Conservation (phyloP, 2,888 invertebrate genomes). For the Monopis laevigella region DNA sequence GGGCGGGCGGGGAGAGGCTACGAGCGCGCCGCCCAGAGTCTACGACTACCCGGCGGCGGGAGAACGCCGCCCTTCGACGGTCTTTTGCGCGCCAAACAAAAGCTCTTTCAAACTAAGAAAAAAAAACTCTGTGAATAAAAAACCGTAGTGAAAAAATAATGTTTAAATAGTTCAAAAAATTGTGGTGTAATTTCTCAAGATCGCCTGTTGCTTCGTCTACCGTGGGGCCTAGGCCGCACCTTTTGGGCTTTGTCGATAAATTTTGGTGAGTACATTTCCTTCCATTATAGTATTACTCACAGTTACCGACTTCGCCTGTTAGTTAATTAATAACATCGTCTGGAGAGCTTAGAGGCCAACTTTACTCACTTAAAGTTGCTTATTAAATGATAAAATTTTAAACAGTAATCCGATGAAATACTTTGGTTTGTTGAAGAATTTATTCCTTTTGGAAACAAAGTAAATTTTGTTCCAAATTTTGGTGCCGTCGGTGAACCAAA, state of each 20-base stretch:
- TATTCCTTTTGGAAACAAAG: too few species aligned
- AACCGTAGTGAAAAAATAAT: background rate
- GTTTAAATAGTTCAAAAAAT: slow-evolving; percentile 2
- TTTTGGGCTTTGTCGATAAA: slow-evolving; percentile 8
- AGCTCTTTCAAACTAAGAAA: background rate
- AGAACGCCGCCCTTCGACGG: slow-evolving; percentile 5
- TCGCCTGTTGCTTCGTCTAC: slow-evolving; percentile 6
- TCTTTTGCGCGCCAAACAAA: slow-evolving; percentile 11
- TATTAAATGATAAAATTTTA: background rate
- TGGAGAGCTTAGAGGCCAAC: background rate
- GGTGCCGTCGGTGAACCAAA: too few species aligned
- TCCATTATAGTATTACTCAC: slow-evolving; percentile 8
- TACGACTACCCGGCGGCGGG: slow-evolving; percentile 8
- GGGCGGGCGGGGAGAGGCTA: background rate
- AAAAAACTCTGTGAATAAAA: background rate
- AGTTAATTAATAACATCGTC: slow-evolving; percentile 1
- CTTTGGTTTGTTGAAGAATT: too few species aligned
- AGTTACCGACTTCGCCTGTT: slow-evolving; percentile 1
- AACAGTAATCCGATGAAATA: too few species aligned
- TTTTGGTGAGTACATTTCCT: slow-evolving; percentile 11
- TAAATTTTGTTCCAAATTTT: too few species aligned
- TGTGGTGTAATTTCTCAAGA: background rate
- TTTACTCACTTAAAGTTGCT: background rate
- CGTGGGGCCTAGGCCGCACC: slow-evolving; percentile 2
- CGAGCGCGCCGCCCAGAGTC: slow-evolving; percentile 9